These are phyloP conservation scores for Florisuga fusca DNA, from an alignment of 2,797 vertebrate species.

Conservation along the genomic window DNA sequence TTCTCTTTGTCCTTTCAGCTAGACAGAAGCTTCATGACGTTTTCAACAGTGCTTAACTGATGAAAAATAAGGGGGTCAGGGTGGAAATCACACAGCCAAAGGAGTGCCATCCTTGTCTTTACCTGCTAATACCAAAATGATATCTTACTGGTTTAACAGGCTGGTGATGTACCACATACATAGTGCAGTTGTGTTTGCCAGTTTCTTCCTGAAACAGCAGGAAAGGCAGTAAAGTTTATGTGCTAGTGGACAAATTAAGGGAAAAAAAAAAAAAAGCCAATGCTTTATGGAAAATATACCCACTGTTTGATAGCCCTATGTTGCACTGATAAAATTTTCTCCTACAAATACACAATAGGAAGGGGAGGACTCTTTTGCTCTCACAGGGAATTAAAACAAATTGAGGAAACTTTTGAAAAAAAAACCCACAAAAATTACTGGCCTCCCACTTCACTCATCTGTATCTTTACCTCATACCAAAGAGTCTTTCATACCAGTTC, in stretches of 20 bases:
- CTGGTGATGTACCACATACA: accelerated
- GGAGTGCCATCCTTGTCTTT: not conserved
- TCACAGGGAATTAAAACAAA: not conserved
- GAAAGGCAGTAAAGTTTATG: not conserved
- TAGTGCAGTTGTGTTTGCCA: not conserved
- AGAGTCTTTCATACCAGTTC: too few relatives aligned
- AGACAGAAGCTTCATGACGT: not conserved
- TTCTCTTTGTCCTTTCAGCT: not conserved
- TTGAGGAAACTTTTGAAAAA: not conserved
- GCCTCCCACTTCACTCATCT: not conserved
- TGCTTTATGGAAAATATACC: not conserved
- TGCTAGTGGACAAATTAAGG: not conserved
- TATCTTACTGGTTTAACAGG: not conserved
- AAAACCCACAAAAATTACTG: not conserved
- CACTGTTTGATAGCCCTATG: not conserved
- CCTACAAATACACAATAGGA: not conserved
- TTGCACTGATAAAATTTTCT: not conserved
- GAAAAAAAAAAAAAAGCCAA: not conserved
- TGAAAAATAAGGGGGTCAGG: not conserved
- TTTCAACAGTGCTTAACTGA: not conserved
- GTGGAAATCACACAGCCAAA: not conserved
- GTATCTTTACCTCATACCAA: not conserved
- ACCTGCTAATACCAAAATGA: not conserved
- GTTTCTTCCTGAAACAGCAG: not conserved
- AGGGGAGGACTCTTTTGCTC: accelerated